Base-by-base conservation (phyloP, 1,140 invertebrate species). In the Lasioglossum baleicum region DNA sequence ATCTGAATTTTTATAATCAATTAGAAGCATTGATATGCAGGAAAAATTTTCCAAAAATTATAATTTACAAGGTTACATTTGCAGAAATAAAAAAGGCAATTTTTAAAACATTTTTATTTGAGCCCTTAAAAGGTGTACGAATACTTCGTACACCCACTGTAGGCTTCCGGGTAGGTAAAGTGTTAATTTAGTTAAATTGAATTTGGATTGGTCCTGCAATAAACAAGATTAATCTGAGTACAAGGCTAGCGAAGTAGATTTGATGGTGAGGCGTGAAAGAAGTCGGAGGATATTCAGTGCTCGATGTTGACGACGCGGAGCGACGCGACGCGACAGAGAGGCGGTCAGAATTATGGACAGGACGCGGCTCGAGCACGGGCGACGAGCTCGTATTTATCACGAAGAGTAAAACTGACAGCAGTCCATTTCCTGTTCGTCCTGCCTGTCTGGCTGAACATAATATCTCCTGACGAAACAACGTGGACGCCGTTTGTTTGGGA, bases 401-500 rank as follows among this genome's bases (percentile, higher is more conserved):
- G 87, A 88, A 89, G 90, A 90, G 90, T 92, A 91, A 92, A 92
- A 91, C 91, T 91, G 92, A 92, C 92, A 92, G 92, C 90, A 89
- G 92, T 92, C 91, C 91, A 92, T 92, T 92, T 92, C 92, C 91
- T 89, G 90, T 90, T 91, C 89, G 90, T 91, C 89, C 90, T 90
- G 88, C 82, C 90, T 91, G 90, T 91, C 90, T 90, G 90, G 80
- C 75, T 88, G 90, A 90, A 91, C 90, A 91, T 92, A 90, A 90
- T 90, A 92, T 92, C 91, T 90, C 88, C 87, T 91, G 90, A 92
- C 92, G 91, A 92, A 92, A 92, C 90, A 91, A 90, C 91, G 90
- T 92, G 91, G 90, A 91, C 90, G 90, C 87, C 91, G 91, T 92
- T 92, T 92, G 92, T 92, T 92, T 92, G 88, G 90, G 88, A 90